These are phyloP conservation scores for Caerostris darwini DNA, from an alignment of 1,140 invertebrate genomes.

Conservation along the genomic window DNA sequence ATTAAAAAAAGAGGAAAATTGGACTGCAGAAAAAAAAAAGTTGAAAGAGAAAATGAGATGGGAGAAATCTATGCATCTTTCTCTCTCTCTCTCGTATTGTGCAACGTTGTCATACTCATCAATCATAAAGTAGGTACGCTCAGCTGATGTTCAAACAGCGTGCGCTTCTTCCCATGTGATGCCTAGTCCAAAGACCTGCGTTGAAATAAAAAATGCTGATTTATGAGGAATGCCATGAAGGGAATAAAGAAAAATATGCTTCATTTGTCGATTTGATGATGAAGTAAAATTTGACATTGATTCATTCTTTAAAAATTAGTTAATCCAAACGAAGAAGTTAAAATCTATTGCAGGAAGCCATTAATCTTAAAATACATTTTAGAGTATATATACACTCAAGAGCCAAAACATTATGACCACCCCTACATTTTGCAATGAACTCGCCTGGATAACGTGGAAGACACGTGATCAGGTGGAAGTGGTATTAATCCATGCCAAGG, in stretches of 20 bases:
- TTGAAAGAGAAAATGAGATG: not conserved
- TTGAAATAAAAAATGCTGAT: not conserved
- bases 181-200: not conserved
- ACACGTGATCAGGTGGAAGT: too few species aligned
- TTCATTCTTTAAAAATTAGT: not conserved
- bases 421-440: too few species aligned
- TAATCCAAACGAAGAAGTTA: too few species aligned
- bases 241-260: not conserved
- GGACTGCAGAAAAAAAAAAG: not conserved
- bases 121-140: constrained; percentile 2
- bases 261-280: not conserved
- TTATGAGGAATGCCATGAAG: not conserved
- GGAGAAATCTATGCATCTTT: not conserved
- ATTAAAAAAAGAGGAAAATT: not conserved
- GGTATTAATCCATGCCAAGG: too few species aligned
- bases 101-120: not conserved
- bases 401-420: too few species aligned
- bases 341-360: too few species aligned
- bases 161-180: not conserved
- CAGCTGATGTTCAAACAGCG: not conserved
- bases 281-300: constrained; percentile 4
- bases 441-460: too few species aligned
- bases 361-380: too few species aligned
- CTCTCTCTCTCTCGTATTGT: not conserved
- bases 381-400: too few species aligned